Conservation (phyloP, 1,140 invertebrate species). For the Saccostrea echinata region DNA sequence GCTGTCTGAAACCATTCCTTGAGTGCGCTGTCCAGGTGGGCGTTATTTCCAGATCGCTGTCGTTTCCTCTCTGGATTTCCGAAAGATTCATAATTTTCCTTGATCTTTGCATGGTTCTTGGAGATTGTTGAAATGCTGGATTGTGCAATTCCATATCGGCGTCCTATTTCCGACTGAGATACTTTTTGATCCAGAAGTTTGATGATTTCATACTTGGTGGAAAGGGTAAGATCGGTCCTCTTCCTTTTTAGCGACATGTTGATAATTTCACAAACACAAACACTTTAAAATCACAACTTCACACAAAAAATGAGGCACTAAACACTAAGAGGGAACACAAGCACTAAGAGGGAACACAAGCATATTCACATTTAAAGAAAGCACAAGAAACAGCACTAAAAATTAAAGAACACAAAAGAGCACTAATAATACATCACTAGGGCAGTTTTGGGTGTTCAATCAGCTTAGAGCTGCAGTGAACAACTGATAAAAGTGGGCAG, state of each 20-base stretch:
- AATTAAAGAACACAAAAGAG: no score
- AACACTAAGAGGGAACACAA: no score
- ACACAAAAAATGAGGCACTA: no score
- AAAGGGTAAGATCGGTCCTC: slow-evolving; percentile 23
- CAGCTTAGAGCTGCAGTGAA: no score
- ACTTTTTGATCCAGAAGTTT: slow-evolving; percentile 24
- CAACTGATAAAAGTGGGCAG: no score
- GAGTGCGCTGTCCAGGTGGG: slow-evolving; percentile 37
- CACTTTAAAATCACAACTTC: no score
- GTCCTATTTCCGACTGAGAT: not conserved
- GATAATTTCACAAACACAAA: not conserved
- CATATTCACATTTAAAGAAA: no score
- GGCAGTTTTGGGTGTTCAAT: no score
- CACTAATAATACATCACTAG: no score
- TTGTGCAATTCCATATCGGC: not conserved
- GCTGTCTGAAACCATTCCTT: slow-evolving; percentile 53
- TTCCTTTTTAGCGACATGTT: not conserved
- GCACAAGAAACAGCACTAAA: no score
- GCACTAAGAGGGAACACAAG: no score
- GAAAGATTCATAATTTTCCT: slow-evolving; percentile 21
- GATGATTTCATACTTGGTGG: slow-evolving; percentile 3
- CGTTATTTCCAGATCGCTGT: slow-evolving; percentile 32
- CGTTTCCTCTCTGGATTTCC: slow-evolving; percentile 44
- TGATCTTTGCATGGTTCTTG: not conserved
- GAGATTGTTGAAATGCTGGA: slow-evolving; percentile 9